Conservation (phyloP, 2,797 vertebrate genomes). For the Psittacula echo region DNA sequence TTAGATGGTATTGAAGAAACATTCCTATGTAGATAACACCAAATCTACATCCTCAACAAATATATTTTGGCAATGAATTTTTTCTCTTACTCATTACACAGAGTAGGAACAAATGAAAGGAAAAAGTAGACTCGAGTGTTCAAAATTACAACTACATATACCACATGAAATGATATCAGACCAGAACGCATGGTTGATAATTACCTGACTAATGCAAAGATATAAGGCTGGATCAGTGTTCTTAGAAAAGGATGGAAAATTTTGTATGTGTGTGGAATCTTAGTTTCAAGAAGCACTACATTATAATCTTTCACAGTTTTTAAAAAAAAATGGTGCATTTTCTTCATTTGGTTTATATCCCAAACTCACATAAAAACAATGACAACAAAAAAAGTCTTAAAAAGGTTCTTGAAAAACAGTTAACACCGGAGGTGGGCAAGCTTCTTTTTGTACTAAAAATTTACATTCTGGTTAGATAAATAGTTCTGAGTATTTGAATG, state of each 20-base stretch:
- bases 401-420: background rate
- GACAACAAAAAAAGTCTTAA: background rate
- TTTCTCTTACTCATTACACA: background rate
- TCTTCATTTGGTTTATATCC: background rate
- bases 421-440: accelerated
- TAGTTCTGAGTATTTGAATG: background rate
- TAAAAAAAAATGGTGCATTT: background rate
- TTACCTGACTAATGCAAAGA: background rate
- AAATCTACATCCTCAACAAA: background rate
- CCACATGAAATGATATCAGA: background rate
- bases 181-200: background rate
- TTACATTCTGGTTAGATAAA: background rate
- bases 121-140: background rate
- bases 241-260: background rate
- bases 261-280: background rate
- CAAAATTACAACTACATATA: background rate
- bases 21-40: background rate
- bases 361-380: background rate
- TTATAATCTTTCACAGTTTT: background rate
- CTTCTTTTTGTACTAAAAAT: background rate
- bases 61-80: background rate
- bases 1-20: background rate
- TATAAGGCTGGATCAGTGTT: background rate
- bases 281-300: background rate
- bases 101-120: background rate